phyloP scores from a whole-genome alignment of 2,797 vertebrate genomes.

The Alosa sapidissima region DNA sequence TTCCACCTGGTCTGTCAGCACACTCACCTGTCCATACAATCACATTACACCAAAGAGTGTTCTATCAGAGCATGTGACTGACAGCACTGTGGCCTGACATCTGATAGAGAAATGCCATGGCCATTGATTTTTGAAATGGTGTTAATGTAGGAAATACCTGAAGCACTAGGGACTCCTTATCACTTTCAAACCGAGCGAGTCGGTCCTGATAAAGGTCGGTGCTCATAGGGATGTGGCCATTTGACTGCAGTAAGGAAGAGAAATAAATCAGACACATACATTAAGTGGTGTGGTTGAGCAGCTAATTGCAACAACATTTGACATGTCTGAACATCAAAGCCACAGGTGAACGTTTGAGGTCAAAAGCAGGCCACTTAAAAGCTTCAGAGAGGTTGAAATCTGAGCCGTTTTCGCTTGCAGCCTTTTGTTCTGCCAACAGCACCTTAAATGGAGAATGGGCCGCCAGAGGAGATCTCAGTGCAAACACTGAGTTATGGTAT shows the following conservation, averaged over 20 bases:
- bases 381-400: conserved; percentile 11
- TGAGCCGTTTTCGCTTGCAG: conserved; percentile 24
- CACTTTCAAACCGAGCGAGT: conserved; percentile 88
- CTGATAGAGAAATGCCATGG: too few relatives aligned
- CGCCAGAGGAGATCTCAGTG: conserved; percentile 43
- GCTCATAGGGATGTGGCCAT: conserved; percentile 87
- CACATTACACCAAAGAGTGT: background rate
- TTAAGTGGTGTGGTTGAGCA: background rate
- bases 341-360: background rate
- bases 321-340: conserved; percentile 5
- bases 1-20: conserved; percentile 97
- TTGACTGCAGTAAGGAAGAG: conserved; percentile 75
- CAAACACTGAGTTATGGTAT: conserved; percentile 59
- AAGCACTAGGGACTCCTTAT: conserved; percentile 96
- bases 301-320: background rate
- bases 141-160: conserved; percentile 75
- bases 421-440: conserved; percentile 55
- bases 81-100: background rate
- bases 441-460: conserved; percentile 61
- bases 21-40: conserved; percentile 82
- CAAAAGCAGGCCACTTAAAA: background rate
- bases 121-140: background rate
- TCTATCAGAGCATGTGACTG: background rate
- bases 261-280: background rate
- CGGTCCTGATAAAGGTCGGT: conserved; percentile 95